Percentiles rank a stretch among this genome's conserved stretches.
Evolutionary conservation across 1,140 invertebrate genomes (phyloP).

Genomic region (Batillaria attramentaria): DNA sequence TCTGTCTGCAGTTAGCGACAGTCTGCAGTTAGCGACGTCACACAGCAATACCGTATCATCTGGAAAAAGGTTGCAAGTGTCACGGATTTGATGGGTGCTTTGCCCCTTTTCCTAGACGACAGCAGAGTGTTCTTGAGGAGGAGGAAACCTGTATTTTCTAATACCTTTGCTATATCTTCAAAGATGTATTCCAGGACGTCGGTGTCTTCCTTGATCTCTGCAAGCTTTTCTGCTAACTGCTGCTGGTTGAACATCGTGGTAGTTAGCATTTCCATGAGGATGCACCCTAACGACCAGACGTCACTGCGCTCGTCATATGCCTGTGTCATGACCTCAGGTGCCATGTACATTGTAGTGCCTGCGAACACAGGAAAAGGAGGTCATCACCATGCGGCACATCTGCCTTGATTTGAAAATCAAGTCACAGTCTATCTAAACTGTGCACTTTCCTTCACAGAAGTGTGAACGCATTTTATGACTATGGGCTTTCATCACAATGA

Average conservation of each 20-base stretch:
- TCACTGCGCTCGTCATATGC: constrained; percentile 61
- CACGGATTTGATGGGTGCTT: not conserved
- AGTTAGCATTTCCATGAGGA: constrained; percentile 62
- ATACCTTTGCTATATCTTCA: constrained; percentile 58
- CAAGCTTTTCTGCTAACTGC: constrained; percentile 49
- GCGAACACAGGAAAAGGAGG: constrained; percentile 7
- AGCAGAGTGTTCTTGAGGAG: not conserved
- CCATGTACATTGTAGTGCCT: constrained; percentile 64
- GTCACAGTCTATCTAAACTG: no score
- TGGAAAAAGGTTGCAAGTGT: not conserved
- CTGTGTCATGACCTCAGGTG: constrained; percentile 54
- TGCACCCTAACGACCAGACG: constrained; percentile 66
- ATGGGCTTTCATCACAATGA: no score
- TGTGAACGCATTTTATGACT: no score
- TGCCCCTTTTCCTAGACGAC: not conserved
- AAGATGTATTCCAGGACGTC: constrained; percentile 57
- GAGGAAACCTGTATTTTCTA: no score
- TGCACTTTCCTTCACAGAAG: no score
- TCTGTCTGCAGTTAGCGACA: not conserved
- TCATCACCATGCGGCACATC: no score
- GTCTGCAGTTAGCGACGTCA: not conserved
- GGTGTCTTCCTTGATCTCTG: constrained; percentile 53
- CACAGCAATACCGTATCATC: not conserved
- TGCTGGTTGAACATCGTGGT: constrained; percentile 46
- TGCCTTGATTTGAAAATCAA: no score